These are phyloP conservation scores for Caenorhabditis plicata DNA, from an alignment of 2,888 invertebrate genomes.

Conservation along the genomic window DNA sequence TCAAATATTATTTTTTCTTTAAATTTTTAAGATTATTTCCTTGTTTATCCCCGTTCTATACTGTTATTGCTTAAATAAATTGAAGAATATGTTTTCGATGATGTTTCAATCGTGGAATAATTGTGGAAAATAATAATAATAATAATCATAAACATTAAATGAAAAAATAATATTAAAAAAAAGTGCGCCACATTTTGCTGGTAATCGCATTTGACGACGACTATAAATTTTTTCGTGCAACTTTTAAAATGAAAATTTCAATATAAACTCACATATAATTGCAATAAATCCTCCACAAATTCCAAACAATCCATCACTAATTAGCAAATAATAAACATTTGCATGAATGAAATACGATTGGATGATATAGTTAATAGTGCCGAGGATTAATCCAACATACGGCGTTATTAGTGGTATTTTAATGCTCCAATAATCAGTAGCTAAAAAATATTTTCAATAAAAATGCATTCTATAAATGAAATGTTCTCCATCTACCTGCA, in stretches of 20 bases:
- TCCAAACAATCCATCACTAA: slow-evolving; percentile 66
- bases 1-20: too few species aligned
- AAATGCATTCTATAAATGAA: too few species aligned
- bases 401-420: slow-evolving; percentile 67
- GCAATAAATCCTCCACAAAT: slow-evolving; percentile 66
- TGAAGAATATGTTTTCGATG: too few species aligned
- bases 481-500: slow-evolving; percentile 42
- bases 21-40: too few species aligned
- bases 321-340: slow-evolving; percentile 61
- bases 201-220: background rate
- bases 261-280: slow-evolving; percentile 60
- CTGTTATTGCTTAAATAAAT: too few species aligned
- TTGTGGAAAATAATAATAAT: too few species aligned
- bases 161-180: too few species aligned
- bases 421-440: slow-evolving; percentile 66
- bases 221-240: background rate
- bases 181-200: background rate
- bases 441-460: slow-evolving; percentile 35
- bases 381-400: slow-evolving; percentile 63
- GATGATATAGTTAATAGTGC: slow-evolving; percentile 60
- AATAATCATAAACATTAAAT: too few species aligned
- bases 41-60: too few species aligned
- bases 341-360: slow-evolving; percentile 62
- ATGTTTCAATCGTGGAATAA: too few species aligned
- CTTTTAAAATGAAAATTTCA: background rate